Percentiles rank a stretch among this genome's conserved stretches.
Evolutionary conservation across 2,797 vertebrate species (phyloP).

Genomic region (Sparidentex hasta): DNA sequence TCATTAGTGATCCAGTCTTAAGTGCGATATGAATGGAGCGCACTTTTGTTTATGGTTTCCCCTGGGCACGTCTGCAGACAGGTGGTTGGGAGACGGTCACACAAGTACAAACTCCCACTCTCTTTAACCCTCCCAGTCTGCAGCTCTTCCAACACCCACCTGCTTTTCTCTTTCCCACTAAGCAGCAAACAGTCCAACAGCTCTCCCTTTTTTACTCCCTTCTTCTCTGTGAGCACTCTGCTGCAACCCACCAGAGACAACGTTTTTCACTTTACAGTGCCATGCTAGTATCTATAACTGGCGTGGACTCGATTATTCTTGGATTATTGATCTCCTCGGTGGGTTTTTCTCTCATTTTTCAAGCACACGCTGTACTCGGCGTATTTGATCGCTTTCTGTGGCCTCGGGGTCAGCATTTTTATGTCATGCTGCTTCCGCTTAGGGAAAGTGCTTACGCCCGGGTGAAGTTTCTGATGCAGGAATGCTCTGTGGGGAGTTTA

Average conservation of each 20-base stretch:
- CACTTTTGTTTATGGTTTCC: slow-evolving; percentile 51
- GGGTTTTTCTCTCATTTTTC: slow-evolving; percentile 26
- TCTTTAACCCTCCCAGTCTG: slow-evolving; percentile 41
- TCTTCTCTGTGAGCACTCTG: slow-evolving; percentile 19
- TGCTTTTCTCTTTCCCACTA: slow-evolving; percentile 48
- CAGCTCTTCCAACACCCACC: slow-evolving; percentile 60
- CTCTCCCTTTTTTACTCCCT: slow-evolving; percentile 33
- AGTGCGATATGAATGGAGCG: slow-evolving; percentile 16
- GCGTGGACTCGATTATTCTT: slow-evolving; percentile 24
- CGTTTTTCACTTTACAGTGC: slow-evolving; percentile 14
- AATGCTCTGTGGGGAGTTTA: slow-evolving; percentile 25
- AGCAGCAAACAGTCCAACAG: slow-evolving; percentile 46
- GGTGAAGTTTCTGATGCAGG: slow-evolving; percentile 37
- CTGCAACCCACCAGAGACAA: slow-evolving; percentile 30
- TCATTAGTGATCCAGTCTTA: slow-evolving; percentile 30
- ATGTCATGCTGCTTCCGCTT: slow-evolving; percentile 37
- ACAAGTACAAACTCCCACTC: slow-evolving; percentile 60
- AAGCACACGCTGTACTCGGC: slow-evolving; percentile 36
- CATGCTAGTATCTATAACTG: not conserved
- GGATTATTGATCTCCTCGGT: slow-evolving; percentile 48
- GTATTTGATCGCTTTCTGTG: slow-evolving; percentile 63
- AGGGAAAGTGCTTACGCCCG: slow-evolving; percentile 42
- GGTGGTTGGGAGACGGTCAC: slow-evolving; percentile 56
- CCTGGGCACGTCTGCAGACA: slow-evolving; percentile 49
- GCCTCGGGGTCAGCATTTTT: slow-evolving; percentile 66